Percentiles rank a stretch among this genome's conserved stretches.
Conservation (phyloP, 53 echinoderm and acorn worm genomes). For the Glandiceps talaboti region DNA sequence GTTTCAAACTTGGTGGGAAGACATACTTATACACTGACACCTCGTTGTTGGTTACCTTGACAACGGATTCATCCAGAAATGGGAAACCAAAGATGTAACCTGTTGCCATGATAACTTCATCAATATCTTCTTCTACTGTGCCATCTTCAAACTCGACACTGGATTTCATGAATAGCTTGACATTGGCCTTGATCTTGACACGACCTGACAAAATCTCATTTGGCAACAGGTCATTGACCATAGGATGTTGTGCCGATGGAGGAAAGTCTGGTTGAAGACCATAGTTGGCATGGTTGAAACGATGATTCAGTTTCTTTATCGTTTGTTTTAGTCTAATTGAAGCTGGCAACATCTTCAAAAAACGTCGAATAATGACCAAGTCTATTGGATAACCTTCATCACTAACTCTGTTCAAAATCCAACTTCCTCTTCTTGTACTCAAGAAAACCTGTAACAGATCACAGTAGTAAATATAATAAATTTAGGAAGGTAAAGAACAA, state of each 20-base stretch:
- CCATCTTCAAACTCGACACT: conserved; percentile 57
- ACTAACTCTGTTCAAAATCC: conserved; percentile 25
- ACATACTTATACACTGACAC: conserved; percentile 55
- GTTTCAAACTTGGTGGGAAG: conserved; percentile 28
- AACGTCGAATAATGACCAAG: conserved; percentile 2
- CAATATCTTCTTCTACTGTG: conserved; percentile 34
- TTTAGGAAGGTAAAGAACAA: too few species aligned
- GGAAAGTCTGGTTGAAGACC: conserved; percentile 39
- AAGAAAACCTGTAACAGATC: conserved; percentile 24
- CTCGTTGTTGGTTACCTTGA: conserved; percentile 31
- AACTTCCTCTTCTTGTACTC: conserved; percentile 46
- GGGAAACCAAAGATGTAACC: conserved; percentile 58
- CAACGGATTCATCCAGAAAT: conserved; percentile 29
- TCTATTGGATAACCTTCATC: conserved; percentile 36
- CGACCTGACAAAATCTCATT: conserved; percentile 41
- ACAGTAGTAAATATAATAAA: too few species aligned
- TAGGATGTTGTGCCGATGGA: conserved; percentile 24
- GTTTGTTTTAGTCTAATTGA: background rate
- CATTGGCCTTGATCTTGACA: conserved; percentile 39
- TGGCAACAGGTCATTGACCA: conserved; percentile 53
- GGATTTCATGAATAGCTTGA: conserved; percentile 26
- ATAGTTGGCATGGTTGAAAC: conserved; percentile 47
- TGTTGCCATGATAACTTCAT: conserved; percentile 45
- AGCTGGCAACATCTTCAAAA: conserved; percentile 7
- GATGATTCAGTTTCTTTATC: conserved; percentile 13